Evolutionary conservation across 2,888 invertebrate species (phyloP).

Genomic region (Lasioglossum lativentre): DNA sequence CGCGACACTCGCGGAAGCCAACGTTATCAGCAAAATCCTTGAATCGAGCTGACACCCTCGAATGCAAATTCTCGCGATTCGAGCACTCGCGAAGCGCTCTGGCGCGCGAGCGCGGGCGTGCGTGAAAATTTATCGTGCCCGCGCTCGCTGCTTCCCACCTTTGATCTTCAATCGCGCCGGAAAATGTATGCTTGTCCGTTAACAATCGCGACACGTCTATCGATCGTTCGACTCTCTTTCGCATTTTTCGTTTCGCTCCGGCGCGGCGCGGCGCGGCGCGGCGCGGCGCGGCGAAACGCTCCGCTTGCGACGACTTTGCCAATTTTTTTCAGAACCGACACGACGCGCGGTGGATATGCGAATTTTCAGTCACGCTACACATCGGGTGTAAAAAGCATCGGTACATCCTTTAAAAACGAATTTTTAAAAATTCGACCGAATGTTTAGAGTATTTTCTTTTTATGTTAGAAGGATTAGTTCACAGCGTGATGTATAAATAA

Average conservation of each 20-base stretch:
- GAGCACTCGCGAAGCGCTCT: conserved; percentile 4
- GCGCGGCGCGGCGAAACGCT: not conserved
- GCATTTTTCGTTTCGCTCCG: not conserved
- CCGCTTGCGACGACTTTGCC: not conserved
- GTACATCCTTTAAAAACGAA: not conserved
- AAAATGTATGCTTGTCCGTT: not conserved
- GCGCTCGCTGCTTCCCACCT: not conserved
- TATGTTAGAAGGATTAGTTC: too few species aligned
- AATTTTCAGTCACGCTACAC: not conserved
- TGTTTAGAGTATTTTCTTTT: too few species aligned
- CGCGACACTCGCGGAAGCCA: not conserved
- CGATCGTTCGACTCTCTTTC: not conserved
- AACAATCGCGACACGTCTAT: not conserved
- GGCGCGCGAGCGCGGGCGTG: not conserved
- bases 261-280: too few species aligned
- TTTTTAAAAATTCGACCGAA: too few species aligned
- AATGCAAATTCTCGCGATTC: conserved; percentile 27
- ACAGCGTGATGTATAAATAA: too few species aligned
- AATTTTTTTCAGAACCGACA: not conserved
- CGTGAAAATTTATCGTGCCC: conserved; percentile 17
- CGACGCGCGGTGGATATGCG: not conserved
- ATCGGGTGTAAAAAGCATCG: not conserved
- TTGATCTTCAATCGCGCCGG: conserved; percentile 1
- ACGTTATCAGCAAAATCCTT: conserved; percentile 33
- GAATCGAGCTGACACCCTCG: conserved; percentile 39